A percentile compares a stretch with the other conserved stretches of the same genome.
Evolutionary conservation across 2,888 invertebrate species (phyloP).

Genomic region (Drosophila robusta): DNA sequence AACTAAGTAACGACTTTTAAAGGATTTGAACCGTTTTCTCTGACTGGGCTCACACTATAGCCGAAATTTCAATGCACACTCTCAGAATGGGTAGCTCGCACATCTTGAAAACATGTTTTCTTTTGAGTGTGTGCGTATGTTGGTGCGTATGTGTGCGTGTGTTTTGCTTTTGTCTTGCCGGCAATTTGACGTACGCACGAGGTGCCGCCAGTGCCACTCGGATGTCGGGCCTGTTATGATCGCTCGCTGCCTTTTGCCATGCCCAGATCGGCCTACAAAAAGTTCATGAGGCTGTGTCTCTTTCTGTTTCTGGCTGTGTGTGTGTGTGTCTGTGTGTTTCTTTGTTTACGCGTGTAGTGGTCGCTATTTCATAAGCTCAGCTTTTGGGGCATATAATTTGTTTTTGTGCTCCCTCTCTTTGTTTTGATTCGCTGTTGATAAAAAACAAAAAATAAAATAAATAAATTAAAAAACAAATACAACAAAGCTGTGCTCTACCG

Average conservation of each 20-base stretch:
- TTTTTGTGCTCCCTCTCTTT: constrained; percentile 61
- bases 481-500: constrained; percentile 30
- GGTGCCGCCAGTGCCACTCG: constrained; percentile 38
- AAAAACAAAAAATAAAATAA: constrained; percentile 23
- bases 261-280: constrained; percentile 13
- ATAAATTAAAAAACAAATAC: constrained; percentile 18
- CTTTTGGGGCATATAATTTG: constrained; percentile 44
- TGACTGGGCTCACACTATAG: not conserved
- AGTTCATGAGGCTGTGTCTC: constrained; percentile 6
- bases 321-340: constrained; percentile 12
- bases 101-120: constrained; percentile 50
- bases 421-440: constrained; percentile 69
- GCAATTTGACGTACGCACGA: constrained; percentile 37
- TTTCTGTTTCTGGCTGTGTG: not conserved
- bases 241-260: constrained; percentile 21
- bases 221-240: constrained; percentile 42
- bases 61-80: constrained; percentile 1
- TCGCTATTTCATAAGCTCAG: constrained; percentile 41
- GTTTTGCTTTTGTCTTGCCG: constrained; percentile 34
- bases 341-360: constrained; percentile 16
- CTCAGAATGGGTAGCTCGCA: constrained; percentile 2
- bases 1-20: constrained; percentile 1
- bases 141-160: not conserved
- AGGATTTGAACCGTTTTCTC: not conserved
- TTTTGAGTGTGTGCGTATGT: not conserved